Evolutionary conservation across 2,113 vertebrate species (phyloP).

Genomic region (Boulengeromyrus knoepffleri): DNA sequence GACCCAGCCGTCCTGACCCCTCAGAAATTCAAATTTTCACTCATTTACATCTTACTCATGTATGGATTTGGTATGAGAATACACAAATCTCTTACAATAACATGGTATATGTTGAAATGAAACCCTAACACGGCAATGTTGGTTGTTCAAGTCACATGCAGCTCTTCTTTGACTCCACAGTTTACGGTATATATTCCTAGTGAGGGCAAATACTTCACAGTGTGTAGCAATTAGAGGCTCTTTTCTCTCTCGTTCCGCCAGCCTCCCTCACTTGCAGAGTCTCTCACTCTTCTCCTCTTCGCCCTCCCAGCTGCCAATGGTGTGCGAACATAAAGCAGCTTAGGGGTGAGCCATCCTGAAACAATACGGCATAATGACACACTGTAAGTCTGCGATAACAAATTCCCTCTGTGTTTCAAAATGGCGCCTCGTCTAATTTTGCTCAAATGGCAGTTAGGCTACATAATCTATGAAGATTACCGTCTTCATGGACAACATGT

Average conservation of each 20-base stretch:
- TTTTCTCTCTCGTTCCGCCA: background rate
- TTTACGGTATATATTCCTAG: background rate
- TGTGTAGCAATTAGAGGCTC: background rate
- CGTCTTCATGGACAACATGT: background rate
- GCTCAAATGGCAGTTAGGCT: background rate
- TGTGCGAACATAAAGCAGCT: conserved; percentile 1
- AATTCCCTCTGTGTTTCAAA: conserved; percentile 10
- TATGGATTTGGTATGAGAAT: background rate
- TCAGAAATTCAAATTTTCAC: background rate
- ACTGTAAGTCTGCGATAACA: conserved; percentile 21
- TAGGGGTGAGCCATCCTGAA: background rate
- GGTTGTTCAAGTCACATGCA: background rate
- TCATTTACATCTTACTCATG: background rate
- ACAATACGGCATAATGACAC: conserved; percentile 14
- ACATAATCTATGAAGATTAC: conserved; percentile 16
- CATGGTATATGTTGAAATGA: background rate
- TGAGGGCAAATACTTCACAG: background rate
- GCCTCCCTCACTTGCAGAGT: background rate
- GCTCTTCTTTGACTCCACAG: background rate
- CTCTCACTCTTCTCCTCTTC: background rate
- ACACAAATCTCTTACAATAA: background rate
- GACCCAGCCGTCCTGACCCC: conserved; percentile 17
- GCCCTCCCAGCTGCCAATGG: background rate
- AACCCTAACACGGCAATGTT: background rate
- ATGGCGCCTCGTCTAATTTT: background rate